Conservation (phyloP, 2,888 invertebrate species). For the Matsumyia berberina region DNA sequence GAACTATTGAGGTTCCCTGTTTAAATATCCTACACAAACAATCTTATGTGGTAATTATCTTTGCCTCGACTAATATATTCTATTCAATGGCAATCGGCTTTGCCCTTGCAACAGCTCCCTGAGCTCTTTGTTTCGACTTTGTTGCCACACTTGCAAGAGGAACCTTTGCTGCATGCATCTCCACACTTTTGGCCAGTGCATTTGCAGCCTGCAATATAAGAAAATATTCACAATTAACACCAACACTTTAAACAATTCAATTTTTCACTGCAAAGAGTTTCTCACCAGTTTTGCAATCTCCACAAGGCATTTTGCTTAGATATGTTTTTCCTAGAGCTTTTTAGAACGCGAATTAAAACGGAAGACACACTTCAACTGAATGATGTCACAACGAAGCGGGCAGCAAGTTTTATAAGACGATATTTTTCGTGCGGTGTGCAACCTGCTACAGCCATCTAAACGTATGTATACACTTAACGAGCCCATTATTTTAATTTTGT, state of each 20-base stretch:
- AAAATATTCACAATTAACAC: constrained; percentile 4
- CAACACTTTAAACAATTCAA: neutral
- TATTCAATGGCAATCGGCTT: constrained; percentile 43
- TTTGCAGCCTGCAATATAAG: constrained; percentile 57
- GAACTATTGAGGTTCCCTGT: neutral
- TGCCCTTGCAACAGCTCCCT: constrained; percentile 65
- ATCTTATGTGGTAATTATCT: constrained; percentile 12
- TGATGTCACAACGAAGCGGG: constrained; percentile 63
- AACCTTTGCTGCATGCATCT: constrained; percentile 49
- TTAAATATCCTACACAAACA: no score
- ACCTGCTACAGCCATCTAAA: constrained; percentile 16
- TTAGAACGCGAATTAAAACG: constrained; percentile 20
- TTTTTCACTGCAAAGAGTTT: neutral
- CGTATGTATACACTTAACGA: constrained; percentile 19
- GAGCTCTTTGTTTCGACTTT: constrained; percentile 38
- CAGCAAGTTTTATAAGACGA: constrained; percentile 55
- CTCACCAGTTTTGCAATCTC: constrained; percentile 66
- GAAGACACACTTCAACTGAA: constrained; percentile 48
- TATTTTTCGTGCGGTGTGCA: constrained; percentile 67
- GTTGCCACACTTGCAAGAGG: constrained; percentile 51
- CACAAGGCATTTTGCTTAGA: constrained; percentile 69
- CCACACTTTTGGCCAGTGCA: constrained; percentile 59
- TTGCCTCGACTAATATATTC: neutral
- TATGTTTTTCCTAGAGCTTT: constrained; percentile 25
- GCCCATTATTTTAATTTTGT: constrained; percentile 5